A percentile compares a stretch with the other conserved stretches of the same genome.
These are phyloP conservation scores for Hiodon tergisus DNA, from an alignment of 2,113 vertebrate species.

Conservation along the genomic window DNA sequence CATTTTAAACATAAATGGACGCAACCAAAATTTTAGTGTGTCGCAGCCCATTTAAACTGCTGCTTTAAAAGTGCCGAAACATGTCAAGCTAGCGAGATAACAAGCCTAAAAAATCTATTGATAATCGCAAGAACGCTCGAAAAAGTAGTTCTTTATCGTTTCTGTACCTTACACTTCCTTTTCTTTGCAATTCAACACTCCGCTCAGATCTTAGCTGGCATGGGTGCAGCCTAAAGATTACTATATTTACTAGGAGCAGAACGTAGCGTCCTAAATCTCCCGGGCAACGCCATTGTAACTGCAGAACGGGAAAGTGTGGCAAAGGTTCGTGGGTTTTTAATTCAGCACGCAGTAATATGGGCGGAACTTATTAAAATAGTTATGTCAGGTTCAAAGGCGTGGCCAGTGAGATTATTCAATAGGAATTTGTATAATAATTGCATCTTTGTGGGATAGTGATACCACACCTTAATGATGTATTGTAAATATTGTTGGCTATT, in stretches of 20 bases:
- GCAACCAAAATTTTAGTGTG: no score
- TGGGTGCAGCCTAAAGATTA: constrained; percentile 43
- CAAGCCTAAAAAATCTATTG: no score
- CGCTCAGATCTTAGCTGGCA: constrained; percentile 5
- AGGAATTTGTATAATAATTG: no score
- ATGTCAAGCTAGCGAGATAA: no score
- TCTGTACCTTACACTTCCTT: constrained; percentile 18
- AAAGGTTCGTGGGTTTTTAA: constrained; percentile 35
- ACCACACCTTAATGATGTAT: neutral
- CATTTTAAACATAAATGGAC: no score
- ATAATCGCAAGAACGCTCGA: neutral
- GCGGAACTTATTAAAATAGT: neutral
- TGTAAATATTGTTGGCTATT: neutral
- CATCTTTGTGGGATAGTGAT: neutral
- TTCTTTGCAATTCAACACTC: constrained; percentile 8
- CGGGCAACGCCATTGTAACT: constrained; percentile 68
- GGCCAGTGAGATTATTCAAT: neutral
- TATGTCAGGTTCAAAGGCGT: neutral
- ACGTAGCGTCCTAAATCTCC: constrained; percentile 70
- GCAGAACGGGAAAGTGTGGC: constrained; percentile 49
- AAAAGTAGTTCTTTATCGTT: constrained; percentile 7
- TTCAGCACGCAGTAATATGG: neutral
- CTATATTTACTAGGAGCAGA: constrained; percentile 42
- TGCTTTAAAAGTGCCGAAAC: no score
- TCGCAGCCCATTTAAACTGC: no score